These are phyloP conservation scores for Tuberolachnus salignus DNA, from an alignment of 2,888 invertebrate genomes.

Conservation along the genomic window DNA sequence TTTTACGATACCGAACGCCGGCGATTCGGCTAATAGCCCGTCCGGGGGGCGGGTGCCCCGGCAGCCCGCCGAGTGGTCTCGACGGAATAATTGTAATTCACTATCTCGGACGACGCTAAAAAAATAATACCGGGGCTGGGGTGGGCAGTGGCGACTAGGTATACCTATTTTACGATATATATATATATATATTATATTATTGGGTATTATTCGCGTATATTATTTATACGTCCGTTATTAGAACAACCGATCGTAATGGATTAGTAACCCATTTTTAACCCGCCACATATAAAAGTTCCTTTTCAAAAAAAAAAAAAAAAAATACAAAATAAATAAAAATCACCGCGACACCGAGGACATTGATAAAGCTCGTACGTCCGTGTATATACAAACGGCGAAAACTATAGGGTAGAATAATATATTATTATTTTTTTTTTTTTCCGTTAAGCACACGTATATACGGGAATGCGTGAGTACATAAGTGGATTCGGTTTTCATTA, in stretches of 20 bases:
- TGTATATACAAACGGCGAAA: constrained; percentile 8
- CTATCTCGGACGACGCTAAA: no score
- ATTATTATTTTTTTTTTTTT: constrained; percentile 7
- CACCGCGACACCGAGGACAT: constrained; percentile 12
- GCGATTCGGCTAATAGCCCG: constrained; percentile 40
- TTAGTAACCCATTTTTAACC: constrained; percentile 55
- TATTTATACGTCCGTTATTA: neutral
- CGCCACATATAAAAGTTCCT: neutral
- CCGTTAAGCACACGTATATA: neutral
- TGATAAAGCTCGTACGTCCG: constrained; percentile 45
- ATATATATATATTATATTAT: no score
- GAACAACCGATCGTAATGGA: constrained; percentile 47
- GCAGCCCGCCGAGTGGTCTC: constrained; percentile 27
- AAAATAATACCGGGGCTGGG: no score
- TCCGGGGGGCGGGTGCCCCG: constrained; percentile 13
- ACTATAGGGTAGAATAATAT: constrained; percentile 18
- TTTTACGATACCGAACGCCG: constrained; percentile 26
- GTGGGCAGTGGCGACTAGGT: no score
- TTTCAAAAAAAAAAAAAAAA: constrained; percentile 11
- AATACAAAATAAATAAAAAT: neutral
- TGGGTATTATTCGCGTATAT: no score
- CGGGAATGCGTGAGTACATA: constrained; percentile 26
- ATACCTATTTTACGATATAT: no score
- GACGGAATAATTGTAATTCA: constrained; percentile 52
- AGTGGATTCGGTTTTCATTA: constrained; percentile 45